Conservation (phyloP, 2,113 vertebrate species). For the Rynchops niger region DNA sequence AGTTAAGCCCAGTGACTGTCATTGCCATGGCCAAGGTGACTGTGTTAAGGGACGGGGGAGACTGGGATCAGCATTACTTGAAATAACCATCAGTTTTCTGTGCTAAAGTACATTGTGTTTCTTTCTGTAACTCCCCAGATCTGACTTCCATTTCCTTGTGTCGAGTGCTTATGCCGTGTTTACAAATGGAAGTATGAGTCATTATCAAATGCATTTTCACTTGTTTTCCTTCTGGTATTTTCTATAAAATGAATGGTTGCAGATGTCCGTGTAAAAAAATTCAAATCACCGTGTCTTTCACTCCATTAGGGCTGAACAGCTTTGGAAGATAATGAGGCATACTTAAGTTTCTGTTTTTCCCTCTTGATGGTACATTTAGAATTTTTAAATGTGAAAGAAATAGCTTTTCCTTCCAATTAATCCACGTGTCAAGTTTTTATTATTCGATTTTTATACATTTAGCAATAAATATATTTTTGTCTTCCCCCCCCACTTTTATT, state of each 20-base stretch:
- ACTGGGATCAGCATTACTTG: not conserved
- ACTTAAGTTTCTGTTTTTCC: not conserved
- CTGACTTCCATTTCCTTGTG: not conserved
- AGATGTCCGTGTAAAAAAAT: not conserved
- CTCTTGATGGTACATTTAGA: not conserved
- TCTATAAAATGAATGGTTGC: not conserved
- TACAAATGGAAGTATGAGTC: not conserved
- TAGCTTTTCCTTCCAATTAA: not conserved
- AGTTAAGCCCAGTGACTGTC: not conserved
- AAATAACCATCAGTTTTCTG: not conserved
- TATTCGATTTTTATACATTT: not conserved
- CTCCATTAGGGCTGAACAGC: not conserved
- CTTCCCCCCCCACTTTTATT: not conserved
- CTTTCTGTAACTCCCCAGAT: not conserved
- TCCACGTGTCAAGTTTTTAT: not conserved
- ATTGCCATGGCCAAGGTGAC: not conserved
- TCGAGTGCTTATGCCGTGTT: not conserved
- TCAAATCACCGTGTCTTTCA: not conserved
- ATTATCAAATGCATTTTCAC: not conserved
- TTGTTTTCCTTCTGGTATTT: not conserved
- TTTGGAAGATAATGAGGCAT: not conserved
- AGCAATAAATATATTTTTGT: not conserved
- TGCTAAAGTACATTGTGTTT: not conserved
- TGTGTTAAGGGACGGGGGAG: not conserved
- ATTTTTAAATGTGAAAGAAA: not conserved